Evolutionary conservation across 2,797 vertebrate species (phyloP), one percentile per base, ranked within the genome.

Genomic region (Emydoidea blandingii): DNA sequence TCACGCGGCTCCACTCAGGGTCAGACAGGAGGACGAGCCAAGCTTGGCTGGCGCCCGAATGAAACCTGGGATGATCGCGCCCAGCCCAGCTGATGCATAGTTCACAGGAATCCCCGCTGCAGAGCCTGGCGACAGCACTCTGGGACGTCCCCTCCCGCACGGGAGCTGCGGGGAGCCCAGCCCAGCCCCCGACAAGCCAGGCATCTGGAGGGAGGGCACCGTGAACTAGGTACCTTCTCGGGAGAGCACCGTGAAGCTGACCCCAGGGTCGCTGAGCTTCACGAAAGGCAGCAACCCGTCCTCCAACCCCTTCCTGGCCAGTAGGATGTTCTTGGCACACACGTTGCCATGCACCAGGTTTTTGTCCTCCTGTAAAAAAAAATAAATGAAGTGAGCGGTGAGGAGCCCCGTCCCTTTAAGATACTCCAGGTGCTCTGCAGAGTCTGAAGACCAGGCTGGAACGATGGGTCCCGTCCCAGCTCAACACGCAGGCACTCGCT

Each of bases 261-360:
- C 98, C 1, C 99, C 99, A 0, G 99, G 99, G 86, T 99, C 99
- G 0, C 99, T 99, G 96, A 99, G 98, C 97, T 99, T 99, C 92
- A 99, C 97, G 4, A 99, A 99, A 7, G 99, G 99, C 87, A 97
- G 96, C 0, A 98, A 98, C 25, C 98, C 98, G 0, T 98, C 98
- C 1, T 98, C 98, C 79, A 99, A 97, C 41, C 99, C 99, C 1
- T 84, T 98, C 54, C 99, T 97, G 9, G 98, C 99, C 95, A 99
- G 98, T 83, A 99, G 98, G 93, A 99, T 98, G 91, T 99, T 99
- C 96, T 99, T 99, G 44, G 98, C 99, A 76, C 99, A 99, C 65
- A 99, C 99, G 0, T 99, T 99, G 47, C 99, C 99, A 0, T 99
- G 99, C 68, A 98, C 98, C 95, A 99, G 97, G 68, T 95, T 97